Evolutionary conservation across 2,113 vertebrate genomes (phyloP).

Genomic region (Urocolius indicus): DNA sequence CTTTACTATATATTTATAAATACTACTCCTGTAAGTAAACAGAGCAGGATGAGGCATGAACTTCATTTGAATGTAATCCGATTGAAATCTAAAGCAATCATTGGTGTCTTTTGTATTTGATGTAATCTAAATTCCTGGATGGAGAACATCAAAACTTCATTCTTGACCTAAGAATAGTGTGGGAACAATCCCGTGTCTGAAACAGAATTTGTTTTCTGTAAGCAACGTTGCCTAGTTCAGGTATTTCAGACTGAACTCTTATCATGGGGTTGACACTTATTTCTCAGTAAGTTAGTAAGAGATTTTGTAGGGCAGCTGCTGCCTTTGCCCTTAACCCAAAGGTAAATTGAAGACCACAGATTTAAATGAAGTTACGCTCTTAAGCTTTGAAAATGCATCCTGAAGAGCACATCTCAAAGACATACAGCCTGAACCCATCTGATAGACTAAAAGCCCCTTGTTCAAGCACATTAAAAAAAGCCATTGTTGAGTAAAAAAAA

Average conservation of each 20-base stretch:
- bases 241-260: not conserved
- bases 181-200: not conserved
- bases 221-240: not conserved
- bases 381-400: not conserved
- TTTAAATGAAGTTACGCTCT: not conserved
- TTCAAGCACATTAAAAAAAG: not conserved
- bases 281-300: not conserved
- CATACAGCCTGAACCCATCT: not conserved
- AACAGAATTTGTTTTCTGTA: not conserved
- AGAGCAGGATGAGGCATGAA: not conserved
- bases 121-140: not conserved
- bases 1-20: slow-evolving; percentile 11
- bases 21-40: not conserved
- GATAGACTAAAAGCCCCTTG: not conserved
- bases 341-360: not conserved
- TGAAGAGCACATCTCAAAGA: not conserved
- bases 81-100: slow-evolving; percentile 23
- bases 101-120: not conserved
- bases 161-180: not conserved
- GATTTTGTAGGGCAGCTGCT: slow-evolving; percentile 4
- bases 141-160: not conserved
- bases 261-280: not conserved
- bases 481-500: not conserved
- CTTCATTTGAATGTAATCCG: not conserved
- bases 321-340: not conserved